A percentile compares a stretch with the other conserved stretches of the same genome.
Conservation (phyloP, 1,140 invertebrate species). For the Drosophila trapezifrons region DNA sequence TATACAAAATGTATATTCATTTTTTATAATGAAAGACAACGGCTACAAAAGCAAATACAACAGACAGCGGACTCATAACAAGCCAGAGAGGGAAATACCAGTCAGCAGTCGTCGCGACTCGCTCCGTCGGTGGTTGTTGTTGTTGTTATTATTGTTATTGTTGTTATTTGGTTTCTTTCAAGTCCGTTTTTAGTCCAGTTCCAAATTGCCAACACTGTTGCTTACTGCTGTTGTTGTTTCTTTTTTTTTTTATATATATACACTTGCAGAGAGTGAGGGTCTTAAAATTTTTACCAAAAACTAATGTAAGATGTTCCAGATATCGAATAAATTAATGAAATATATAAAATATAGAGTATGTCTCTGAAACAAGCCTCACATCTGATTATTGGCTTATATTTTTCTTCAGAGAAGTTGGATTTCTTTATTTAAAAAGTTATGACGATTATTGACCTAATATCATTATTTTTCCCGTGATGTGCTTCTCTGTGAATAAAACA, state of each 20-base stretch:
- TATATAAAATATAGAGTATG: not conserved
- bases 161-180: conserved; percentile 58
- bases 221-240: conserved; percentile 36
- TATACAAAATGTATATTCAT: conserved; percentile 67
- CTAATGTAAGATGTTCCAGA: not conserved
- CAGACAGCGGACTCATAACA: conserved; percentile 45
- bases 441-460: too few relatives aligned
- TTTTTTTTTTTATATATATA: conserved; percentile 31
- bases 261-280: not conserved
- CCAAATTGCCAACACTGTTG: conserved; percentile 69
- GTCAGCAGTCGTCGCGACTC: conserved; percentile 17
- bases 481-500: not conserved
- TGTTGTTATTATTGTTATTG: conserved; percentile 44
- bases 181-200: conserved; percentile 79
- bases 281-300: not conserved
- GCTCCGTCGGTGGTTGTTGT: conserved; percentile 26
- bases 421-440: too few relatives aligned
- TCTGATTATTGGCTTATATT: too few relatives aligned
- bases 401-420: too few relatives aligned
- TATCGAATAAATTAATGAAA: not conserved
- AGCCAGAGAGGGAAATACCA: conserved; percentile 51
- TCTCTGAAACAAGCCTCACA: too few relatives aligned
- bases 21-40: conserved; percentile 64
- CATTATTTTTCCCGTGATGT: too few relatives aligned
- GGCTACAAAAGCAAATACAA: conserved; percentile 33